Percentiles rank a stretch among this genome's conserved stretches.
These are phyloP conservation scores for Bemisia tabaci DNA, from an alignment of 1,140 invertebrate species.

Conservation along the genomic window DNA sequence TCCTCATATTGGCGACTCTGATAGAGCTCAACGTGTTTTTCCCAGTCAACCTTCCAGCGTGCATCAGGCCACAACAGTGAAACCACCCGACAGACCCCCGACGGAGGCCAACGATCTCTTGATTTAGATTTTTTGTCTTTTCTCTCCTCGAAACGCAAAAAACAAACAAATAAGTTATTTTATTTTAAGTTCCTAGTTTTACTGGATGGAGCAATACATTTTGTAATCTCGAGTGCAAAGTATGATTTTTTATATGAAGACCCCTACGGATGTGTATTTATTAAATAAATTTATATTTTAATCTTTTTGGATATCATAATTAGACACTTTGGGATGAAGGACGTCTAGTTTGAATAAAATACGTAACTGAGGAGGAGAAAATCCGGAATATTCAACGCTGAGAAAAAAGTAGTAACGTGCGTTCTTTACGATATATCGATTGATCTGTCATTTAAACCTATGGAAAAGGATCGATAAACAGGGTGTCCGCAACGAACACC, in stretches of 20 bases:
- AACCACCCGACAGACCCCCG: background rate
- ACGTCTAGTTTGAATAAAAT: no score
- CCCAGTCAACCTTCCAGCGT: conserved; percentile 66
- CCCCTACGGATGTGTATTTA: background rate
- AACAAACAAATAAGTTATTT: no score
- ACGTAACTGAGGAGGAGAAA: no score
- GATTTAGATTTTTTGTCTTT: background rate
- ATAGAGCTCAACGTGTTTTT: conserved; percentile 82
- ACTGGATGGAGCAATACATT: background rate
- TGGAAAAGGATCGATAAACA: no score
- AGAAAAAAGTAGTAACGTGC: no score
- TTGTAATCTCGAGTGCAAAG: background rate
- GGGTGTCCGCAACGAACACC: no score
- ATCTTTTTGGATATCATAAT: no score
- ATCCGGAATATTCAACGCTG: no score
- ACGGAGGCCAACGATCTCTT: background rate
- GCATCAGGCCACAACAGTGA: conserved; percentile 23
- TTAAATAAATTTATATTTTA: background rate
- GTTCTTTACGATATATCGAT: no score
- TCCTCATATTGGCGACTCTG: conserved; percentile 60
- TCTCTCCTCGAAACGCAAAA: no score
- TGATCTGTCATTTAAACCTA: no score
- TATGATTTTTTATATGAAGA: background rate
- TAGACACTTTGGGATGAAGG: no score
- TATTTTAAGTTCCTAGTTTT: background rate